Conservation (phyloP, 2,113 vertebrate genomes). For the Cyanistes caeruleus region DNA sequence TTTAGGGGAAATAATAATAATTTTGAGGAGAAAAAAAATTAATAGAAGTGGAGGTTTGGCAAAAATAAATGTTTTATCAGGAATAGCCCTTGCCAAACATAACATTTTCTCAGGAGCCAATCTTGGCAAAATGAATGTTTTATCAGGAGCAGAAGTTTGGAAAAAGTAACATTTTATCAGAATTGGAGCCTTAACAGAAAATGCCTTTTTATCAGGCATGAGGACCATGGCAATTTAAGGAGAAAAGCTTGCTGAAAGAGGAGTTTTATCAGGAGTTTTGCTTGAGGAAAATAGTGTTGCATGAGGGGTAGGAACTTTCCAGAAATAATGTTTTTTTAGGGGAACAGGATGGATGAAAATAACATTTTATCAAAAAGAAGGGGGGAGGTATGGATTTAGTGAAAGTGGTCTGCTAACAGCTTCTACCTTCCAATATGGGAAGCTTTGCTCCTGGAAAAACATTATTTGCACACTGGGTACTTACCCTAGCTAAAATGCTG, state of each 20-base stretch:
- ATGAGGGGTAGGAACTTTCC: conserved; percentile 31
- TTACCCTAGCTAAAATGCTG: conserved; percentile 53
- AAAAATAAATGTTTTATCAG: conserved; percentile 45
- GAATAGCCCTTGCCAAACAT: conserved; percentile 21
- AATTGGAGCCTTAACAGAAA: conserved; percentile 51
- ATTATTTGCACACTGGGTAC: conserved; percentile 53
- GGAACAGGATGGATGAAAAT: conserved; percentile 34
- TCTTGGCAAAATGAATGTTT: conserved; percentile 65
- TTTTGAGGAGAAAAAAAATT: conserved; percentile 42
- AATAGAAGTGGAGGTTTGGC: conserved; percentile 47
- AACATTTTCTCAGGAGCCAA: conserved; percentile 64
- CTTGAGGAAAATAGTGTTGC: conserved; percentile 28
- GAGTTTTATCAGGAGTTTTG: conserved; percentile 39
- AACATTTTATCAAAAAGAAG: conserved; percentile 43
- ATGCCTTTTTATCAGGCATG: conserved; percentile 50
- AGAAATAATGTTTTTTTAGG: conserved; percentile 63
- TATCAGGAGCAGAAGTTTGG: conserved; percentile 34
- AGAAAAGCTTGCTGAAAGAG: conserved; percentile 43
- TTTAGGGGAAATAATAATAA: conserved; percentile 59
- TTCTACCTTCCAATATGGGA: conserved; percentile 46
- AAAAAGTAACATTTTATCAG: conserved; percentile 60
- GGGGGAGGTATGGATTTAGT: conserved; percentile 21
- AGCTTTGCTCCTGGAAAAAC: conserved; percentile 65
- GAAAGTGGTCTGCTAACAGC: conserved; percentile 57
- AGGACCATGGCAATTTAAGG: conserved; percentile 10